Evolutionary conservation across 2,888 invertebrate genomes (phyloP), one percentile per base, ranked within the genome.

Genomic region (Parnassius apollo): DNA sequence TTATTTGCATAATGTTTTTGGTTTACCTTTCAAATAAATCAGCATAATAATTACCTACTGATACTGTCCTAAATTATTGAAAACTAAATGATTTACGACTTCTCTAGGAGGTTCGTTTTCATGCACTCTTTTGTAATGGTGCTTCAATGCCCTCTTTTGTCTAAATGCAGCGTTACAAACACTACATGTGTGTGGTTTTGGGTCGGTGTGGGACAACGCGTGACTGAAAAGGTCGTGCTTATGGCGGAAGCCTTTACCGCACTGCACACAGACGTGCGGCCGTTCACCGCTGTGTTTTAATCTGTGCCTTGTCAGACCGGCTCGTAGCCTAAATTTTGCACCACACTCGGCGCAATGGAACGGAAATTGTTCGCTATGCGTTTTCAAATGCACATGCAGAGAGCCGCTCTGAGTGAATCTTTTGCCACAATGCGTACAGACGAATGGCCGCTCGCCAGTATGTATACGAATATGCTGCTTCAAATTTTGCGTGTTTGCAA

Each of bases 361-460:
- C 2, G 94, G 93, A 66, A 92, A 93, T 55, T 82, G 81, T 65
- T 93, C 85, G 50, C 86, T 86, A 77, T 95, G 95, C 7, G 93
- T 93, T 53, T 93, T 91, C 59, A 92, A 86, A 73, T 95, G 95
- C 25, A 93, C 93, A 77, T 94, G 93, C 50, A 95, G 78, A 1
- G 94, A 93, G 0, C 94, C 94, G 72, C 94, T 94, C 74, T 95
- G 94, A 62, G 94, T 93, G 82, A 95, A 95, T 0, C 93, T 76
- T 76, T 94, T 94, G 3, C 94, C 94, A 75, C 94, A 94, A 1
- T 90, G 79, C 61, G 93, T 80, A 71, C 94, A 94, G 35, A 89
- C 88, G 76, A 87, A 93, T 0, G 93, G 93, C 13, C 93, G 80
- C 77, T 93, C 94, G 59, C 93, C 93, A 9, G 93, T 93, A 76